Evolutionary conservation across 2,888 invertebrate genomes (phyloP).

Genomic region (Erebia palarica): DNA sequence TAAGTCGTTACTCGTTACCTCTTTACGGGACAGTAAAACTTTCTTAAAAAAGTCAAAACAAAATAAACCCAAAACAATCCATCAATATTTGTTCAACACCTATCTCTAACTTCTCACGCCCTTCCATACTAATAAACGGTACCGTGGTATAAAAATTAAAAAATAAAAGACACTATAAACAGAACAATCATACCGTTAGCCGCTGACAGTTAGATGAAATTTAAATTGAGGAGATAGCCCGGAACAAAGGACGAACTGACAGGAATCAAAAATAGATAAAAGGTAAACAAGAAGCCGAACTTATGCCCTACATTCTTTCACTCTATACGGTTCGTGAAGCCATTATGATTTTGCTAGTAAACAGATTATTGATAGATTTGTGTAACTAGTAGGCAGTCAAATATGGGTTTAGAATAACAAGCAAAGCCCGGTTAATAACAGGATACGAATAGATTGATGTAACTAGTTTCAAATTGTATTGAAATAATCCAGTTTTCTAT

Average conservation of each 20-base stretch:
- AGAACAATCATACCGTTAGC: constrained; percentile 36
- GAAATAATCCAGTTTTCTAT: neutral
- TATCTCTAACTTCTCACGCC: constrained; percentile 22
- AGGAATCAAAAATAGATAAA: constrained; percentile 28
- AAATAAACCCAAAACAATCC: neutral
- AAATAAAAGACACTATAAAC: constrained; percentile 26
- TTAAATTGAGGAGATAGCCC: constrained; percentile 27
- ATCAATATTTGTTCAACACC: constrained; percentile 22
- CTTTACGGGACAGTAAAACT: neutral
- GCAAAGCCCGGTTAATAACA: neutral
- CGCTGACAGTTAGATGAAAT: constrained; percentile 27
- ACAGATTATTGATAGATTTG: neutral
- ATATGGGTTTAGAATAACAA: constrained; percentile 1
- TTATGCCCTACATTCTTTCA: constrained; percentile 5
- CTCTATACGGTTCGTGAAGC: neutral
- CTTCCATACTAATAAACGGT: constrained; percentile 18
- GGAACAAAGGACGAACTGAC: constrained; percentile 28
- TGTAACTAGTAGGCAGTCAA: neutral
- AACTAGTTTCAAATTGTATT: neutral
- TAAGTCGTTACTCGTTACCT: too few species aligned
- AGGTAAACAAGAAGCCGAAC: constrained; percentile 10
- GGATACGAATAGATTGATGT: neutral
- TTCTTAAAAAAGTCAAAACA: neutral
- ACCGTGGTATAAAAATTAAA: constrained; percentile 18
- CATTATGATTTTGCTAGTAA: neutral